Evolutionary conservation across 2,888 invertebrate species (phyloP).

Genomic region (Drosophila siamana): DNA sequence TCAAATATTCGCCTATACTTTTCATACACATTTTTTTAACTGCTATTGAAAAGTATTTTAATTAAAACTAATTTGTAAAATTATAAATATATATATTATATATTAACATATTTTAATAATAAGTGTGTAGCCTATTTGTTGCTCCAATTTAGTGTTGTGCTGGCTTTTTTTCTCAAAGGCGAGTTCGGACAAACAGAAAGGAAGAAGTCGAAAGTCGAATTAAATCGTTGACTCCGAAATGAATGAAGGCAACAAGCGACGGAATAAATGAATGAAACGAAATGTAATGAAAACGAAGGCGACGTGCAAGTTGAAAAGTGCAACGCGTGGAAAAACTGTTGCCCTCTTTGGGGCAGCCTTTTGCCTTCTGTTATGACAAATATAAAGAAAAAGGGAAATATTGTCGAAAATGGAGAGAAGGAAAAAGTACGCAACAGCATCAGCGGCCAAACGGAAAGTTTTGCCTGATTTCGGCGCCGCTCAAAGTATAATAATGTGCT

Average conservation of each 20-base stretch:
- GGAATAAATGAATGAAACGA: slow-evolving; percentile 75
- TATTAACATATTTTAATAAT: background rate
- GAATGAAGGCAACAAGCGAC: slow-evolving; percentile 60
- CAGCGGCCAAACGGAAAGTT: slow-evolving; percentile 56
- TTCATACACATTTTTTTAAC: too few relatives aligned
- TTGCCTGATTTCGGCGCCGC: slow-evolving; percentile 72
- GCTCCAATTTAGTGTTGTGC: background rate
- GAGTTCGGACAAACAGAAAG: slow-evolving; percentile 21
- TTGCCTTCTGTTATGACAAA: slow-evolving; percentile 62
- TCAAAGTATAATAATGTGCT: slow-evolving; percentile 76
- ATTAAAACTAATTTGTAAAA: too few relatives aligned
- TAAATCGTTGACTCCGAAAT: slow-evolving; percentile 75
- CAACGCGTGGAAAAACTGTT: slow-evolving; percentile 64
- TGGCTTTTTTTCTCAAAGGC: slow-evolving; percentile 23
- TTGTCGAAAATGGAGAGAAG: slow-evolving; percentile 10
- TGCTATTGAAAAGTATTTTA: too few relatives aligned
- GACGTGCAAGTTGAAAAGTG: slow-evolving; percentile 56
- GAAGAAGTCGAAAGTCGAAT: slow-evolving; percentile 69
- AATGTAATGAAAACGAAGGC: slow-evolving; percentile 74
- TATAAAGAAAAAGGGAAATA: slow-evolving; percentile 9
- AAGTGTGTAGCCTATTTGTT: slow-evolving; percentile 18
- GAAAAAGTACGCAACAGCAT: slow-evolving; percentile 13
- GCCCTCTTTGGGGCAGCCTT: slow-evolving; percentile 48
- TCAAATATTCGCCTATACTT: too few relatives aligned
- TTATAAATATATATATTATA: background rate